A percentile compares a stretch with the other conserved stretches of the same genome.
These are phyloP conservation scores for Piscicola geometra DNA, from an alignment of 2,888 invertebrate species.

Conservation along the genomic window DNA sequence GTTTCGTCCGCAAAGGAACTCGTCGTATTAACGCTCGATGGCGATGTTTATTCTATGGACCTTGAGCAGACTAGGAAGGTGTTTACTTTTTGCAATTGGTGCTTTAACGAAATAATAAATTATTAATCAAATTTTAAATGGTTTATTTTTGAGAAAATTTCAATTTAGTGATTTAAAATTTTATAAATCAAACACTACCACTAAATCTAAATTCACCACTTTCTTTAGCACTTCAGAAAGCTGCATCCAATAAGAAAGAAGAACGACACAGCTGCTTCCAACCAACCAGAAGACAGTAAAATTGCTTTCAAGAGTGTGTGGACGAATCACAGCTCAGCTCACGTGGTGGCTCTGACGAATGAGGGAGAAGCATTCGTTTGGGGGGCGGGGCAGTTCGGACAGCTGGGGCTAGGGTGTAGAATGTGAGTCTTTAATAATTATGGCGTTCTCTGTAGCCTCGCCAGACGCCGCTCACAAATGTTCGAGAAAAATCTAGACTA, in stretches of 20 bases:
- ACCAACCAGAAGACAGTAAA: background rate
- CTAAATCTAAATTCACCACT: no score
- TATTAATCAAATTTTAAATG: no score
- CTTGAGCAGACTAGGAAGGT: no score
- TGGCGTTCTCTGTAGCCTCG: no score
- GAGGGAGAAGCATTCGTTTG: slow-evolving; percentile 92
- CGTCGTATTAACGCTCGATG: background rate
- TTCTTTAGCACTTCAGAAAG: background rate
- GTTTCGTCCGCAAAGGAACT: background rate
- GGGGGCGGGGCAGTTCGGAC: slow-evolving; percentile 94
- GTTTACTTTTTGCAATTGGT: no score
- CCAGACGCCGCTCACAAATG: no score
- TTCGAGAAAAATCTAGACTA: no score
- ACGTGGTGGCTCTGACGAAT: slow-evolving; percentile 80
- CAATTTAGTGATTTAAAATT: no score
- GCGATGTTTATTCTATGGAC: background rate
- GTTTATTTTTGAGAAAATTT: no score
- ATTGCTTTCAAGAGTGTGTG: slow-evolving; percentile 65
- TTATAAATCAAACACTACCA: no score
- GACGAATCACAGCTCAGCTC: slow-evolving; percentile 90
- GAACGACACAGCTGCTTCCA: background rate
- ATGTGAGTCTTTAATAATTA: background rate
- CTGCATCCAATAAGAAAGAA: background rate
- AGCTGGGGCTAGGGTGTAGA: slow-evolving; percentile 67
- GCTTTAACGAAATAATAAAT: no score